Percentiles rank a stretch among this genome's conserved stretches.
Evolutionary conservation across 2,113 vertebrate genomes (phyloP).

Genomic region (Calypte anna): DNA sequence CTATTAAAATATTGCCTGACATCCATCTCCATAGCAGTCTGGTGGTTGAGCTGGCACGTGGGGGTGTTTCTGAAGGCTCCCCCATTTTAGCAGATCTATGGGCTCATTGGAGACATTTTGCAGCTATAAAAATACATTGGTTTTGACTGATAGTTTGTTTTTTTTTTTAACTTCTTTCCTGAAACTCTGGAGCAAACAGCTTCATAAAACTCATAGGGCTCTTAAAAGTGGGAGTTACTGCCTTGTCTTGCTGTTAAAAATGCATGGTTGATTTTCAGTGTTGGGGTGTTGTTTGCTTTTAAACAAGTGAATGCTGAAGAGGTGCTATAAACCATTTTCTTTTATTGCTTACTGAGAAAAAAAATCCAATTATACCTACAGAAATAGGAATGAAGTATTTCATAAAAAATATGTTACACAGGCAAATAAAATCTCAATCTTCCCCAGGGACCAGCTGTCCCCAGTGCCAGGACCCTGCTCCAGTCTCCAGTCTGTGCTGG

Average conservation of each 20-base stretch:
- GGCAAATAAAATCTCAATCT: background rate
- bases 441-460: background rate
- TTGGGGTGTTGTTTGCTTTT: slow-evolving; percentile 9
- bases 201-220: slow-evolving; percentile 32
- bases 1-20: background rate
- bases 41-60: slow-evolving; percentile 1
- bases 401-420: background rate
- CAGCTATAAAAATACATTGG: background rate
- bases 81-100: slow-evolving; percentile 20
- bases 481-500: accelerated
- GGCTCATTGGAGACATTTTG: slow-evolving; percentile 18
- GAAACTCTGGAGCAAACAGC: slow-evolving; percentile 27
- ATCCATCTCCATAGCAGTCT: background rate
- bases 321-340: background rate
- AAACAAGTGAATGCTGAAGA: background rate
- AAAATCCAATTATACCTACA: slow-evolving; percentile 15
- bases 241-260: slow-evolving; percentile 13
- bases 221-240: slow-evolving; percentile 43
- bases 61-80: slow-evolving; percentile 25
- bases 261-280: background rate
- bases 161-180: background rate
- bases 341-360: slow-evolving; percentile 20
- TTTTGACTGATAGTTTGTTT: background rate
- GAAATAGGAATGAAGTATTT: slow-evolving; percentile 16
- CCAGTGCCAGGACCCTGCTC: background rate